Base-by-base conservation (phyloP, 2,113 vertebrate species). In the Nasalis larvatus region DNA sequence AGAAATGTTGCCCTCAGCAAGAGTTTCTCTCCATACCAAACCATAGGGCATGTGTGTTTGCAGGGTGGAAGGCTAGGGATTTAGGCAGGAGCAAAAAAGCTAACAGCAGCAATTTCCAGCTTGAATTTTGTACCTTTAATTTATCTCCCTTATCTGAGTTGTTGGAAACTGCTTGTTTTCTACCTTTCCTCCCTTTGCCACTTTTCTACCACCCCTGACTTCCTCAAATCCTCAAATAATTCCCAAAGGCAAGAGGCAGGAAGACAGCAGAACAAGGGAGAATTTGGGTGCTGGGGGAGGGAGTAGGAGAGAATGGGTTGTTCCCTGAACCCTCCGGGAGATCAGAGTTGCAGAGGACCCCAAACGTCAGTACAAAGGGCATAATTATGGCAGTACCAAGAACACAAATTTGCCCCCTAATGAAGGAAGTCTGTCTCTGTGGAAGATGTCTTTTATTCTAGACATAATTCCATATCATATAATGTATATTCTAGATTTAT, bases 11-110 rank as follows among this genome's bases (percentile, higher is more conserved):
- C 25, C n/a, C 42, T 86, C 6, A 37, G 37, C 8, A 63, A 37
- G 54, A 40, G 27, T 63, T 69, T 76, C 6, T 82, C 66, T 71
- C 42, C n/a, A 16, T 47, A 54, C 25, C 66, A 47, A 78, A 32
- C 16, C 13, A 1, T 1, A 81, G 32, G 8, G 1, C 2, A 0
- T 17, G 8, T 69, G 47, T 32, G 5, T 76, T 86, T 47, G 47
- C 3, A 42, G 83, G 12, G 54, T 25, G 25, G 18, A 20, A 30
- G 60, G 3, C 35, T 37, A 94, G 84, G 25, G 74, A 40, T 35
- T 23, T n/a, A 23, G 21, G 30, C 1, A 60, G 63, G 42, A 56
- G 25, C 21, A 83, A 52, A 68, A 96, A 88, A 85, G 0, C 21
- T 66, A 45, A 25, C 9, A 20, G 21, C 37, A 63, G 7, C n/a